These are phyloP conservation scores for Brassicogethes aeneus DNA, from an alignment of 2,888 invertebrate genomes.

Conservation along the genomic window DNA sequence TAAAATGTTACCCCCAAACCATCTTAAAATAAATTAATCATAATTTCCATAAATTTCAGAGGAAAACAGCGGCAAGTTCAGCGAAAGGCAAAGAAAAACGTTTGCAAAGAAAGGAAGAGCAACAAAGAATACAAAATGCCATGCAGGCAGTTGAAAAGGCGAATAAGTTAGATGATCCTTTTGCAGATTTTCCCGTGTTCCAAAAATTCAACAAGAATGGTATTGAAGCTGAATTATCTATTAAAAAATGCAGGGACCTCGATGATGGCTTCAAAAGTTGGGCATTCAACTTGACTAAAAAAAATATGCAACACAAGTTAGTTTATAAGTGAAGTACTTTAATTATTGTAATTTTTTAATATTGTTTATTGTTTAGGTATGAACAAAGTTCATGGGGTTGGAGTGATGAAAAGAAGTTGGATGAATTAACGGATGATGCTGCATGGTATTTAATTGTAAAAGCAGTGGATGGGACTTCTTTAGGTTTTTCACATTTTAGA, in stretches of 20 bases:
- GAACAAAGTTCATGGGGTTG: constrained; percentile 75
- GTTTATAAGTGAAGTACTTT: constrained; percentile 36
- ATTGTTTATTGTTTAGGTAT: constrained; percentile 40
- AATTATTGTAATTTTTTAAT: constrained; percentile 11
- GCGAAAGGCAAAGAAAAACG: constrained; percentile 54
- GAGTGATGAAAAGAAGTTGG: constrained; percentile 62
- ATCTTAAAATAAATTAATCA: background rate
- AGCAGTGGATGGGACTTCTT: constrained; percentile 41
- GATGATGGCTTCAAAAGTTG: constrained; percentile 51
- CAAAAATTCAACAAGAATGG: constrained; percentile 54
- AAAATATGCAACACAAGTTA: constrained; percentile 73
- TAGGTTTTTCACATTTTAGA: constrained; percentile 74
- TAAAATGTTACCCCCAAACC: too few relatives aligned
- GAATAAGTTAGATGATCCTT: constrained; percentile 49
- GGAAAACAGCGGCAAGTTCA: constrained; percentile 44
- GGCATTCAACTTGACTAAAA: constrained; percentile 66
- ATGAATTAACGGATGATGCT: constrained; percentile 63
- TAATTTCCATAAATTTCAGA: constrained; percentile 31
- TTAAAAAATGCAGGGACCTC: constrained; percentile 49
- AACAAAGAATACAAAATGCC: constrained; percentile 50
- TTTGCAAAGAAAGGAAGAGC: constrained; percentile 51
- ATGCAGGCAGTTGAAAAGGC: constrained; percentile 53
- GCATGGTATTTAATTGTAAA: constrained; percentile 67
- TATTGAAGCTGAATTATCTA: constrained; percentile 50
- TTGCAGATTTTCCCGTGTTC: constrained; percentile 52